phyloP scores from a whole-genome alignment of 2,888 invertebrate genomes.

The Macrophya annulata region DNA sequence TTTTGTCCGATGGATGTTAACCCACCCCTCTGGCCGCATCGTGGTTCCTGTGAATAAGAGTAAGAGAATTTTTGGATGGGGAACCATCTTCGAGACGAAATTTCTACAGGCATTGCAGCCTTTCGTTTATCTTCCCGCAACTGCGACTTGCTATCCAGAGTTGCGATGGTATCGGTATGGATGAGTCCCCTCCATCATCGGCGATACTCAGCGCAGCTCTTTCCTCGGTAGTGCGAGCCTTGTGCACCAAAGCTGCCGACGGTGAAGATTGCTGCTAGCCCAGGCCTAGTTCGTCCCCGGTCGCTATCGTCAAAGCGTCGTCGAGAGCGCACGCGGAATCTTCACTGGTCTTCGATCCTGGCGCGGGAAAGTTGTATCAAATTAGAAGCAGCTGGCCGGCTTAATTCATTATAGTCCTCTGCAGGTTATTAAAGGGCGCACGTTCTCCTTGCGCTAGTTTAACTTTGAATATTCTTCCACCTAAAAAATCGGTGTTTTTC shows the following conservation, averaged over 20 bases:
- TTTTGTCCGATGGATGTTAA: background rate
- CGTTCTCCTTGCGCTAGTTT: background rate
- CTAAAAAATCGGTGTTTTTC: background rate
- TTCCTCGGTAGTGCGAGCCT: constrained; percentile 18
- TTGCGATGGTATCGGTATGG: constrained; percentile 2
- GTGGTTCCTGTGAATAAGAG: background rate
- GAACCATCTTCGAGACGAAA: background rate
- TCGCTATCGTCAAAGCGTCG: constrained; percentile 27
- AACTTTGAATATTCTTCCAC: background rate
- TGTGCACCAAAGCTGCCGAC: constrained; percentile 32
- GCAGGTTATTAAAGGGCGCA: background rate
- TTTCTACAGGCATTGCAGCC: constrained; percentile 10
- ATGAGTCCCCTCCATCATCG: constrained; percentile 44
- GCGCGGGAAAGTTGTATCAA: constrained; percentile 8
- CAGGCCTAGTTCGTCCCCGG: constrained; percentile 35
- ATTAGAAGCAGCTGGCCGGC: background rate
- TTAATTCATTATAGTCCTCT: background rate
- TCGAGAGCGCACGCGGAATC: constrained; percentile 6
- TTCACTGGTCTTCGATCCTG: background rate
- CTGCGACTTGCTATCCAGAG: background rate
- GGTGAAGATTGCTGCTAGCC: constrained; percentile 19
- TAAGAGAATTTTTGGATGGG: background rate
- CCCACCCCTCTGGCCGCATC: background rate
- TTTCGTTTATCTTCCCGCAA: background rate
- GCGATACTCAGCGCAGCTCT: constrained; percentile 9